Base-by-base conservation (phyloP, 2,888 invertebrate species). In the Lasioglossum zephyrum region DNA sequence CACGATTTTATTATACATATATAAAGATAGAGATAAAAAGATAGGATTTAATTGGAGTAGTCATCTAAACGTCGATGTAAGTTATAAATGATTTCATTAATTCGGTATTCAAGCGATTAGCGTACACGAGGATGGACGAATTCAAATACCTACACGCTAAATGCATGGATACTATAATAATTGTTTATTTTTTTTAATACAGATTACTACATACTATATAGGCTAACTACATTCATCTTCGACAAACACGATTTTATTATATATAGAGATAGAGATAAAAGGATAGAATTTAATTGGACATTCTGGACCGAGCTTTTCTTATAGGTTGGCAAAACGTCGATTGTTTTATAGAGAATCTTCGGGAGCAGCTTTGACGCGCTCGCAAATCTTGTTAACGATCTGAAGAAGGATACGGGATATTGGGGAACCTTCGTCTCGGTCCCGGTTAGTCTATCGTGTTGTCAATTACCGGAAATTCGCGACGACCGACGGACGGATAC, bases 401-500 rank as follows among this genome's bases (percentile, higher is more conserved):
- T 13, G 53, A 18, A 41, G 16, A 72, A 44, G 26, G 75, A 66
- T 75, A 82, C 74, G 26, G 60, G 74, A 72, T 60, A 60, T 49
- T 63, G 36, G 16, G 18, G 11, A 70, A 39, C 69, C 44, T 57
- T 49, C 73, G 60, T n/a, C 77, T 84, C 63, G 41, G 70, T 57
- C 22, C 22, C 44, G 41, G 13, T 22, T 22, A 69, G 77, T 79
- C 66, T 72, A 74, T 82, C 75, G 63, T 22, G 66, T 82, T 82
- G 84, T 82, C 82, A 75, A 85, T 85, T 85, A 82, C 53, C 49
- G 31, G 73, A 4, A 74, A 16, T 49, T 81, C 47, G 76, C 63
- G 60, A 76, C 70, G 70, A 75, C 70, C 74, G 80, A 76, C 81
- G 72, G 72, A 73, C 75, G 60, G 41, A 60, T 26, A 60, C 60